Conservation (phyloP, 2,888 invertebrate genomes). For the Melinaea menophilus region DNA sequence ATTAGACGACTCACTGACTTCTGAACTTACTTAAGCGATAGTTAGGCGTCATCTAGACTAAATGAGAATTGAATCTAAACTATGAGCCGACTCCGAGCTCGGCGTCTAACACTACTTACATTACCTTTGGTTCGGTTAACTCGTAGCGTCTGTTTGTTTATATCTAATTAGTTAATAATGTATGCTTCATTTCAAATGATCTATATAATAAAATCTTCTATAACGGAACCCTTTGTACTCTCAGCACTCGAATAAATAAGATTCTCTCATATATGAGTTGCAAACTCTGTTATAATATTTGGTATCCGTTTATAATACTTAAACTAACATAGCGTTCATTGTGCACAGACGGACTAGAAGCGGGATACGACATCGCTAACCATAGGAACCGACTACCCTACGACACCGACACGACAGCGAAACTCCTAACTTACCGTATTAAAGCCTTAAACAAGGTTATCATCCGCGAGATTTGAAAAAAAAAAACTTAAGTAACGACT, state of each 20-base stretch:
- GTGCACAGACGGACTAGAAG: slow-evolving; percentile 52
- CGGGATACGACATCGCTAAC: slow-evolving; percentile 35
- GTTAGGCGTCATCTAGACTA: slow-evolving; percentile 5
- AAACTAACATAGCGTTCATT: no score
- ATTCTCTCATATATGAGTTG: slow-evolving; percentile 9
- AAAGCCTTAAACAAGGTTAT: slow-evolving; percentile 28
- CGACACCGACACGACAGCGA: slow-evolving; percentile 27
- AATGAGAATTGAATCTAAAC: slow-evolving; percentile 4
- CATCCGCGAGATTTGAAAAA: slow-evolving; percentile 26
- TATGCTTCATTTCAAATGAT: no score
- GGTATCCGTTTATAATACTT: no score
- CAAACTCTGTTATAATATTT: not conserved
- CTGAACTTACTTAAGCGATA: slow-evolving; percentile 3
- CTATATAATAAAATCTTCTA: not conserved
- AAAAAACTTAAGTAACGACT: slow-evolving; percentile 24
- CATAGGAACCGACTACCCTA: slow-evolving; percentile 29
- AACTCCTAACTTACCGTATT: slow-evolving; percentile 23
- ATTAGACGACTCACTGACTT: not conserved
- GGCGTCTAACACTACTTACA: not conserved
- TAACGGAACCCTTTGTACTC: slow-evolving; percentile 37
- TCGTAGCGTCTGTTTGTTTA: not conserved
- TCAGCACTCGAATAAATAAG: slow-evolving; percentile 37
- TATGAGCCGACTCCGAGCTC: not conserved
- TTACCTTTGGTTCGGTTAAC: not conserved
- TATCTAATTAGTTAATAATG: no score